Conservation (phyloP, 2,888 invertebrate species). For the Parasteatoda lunata region DNA sequence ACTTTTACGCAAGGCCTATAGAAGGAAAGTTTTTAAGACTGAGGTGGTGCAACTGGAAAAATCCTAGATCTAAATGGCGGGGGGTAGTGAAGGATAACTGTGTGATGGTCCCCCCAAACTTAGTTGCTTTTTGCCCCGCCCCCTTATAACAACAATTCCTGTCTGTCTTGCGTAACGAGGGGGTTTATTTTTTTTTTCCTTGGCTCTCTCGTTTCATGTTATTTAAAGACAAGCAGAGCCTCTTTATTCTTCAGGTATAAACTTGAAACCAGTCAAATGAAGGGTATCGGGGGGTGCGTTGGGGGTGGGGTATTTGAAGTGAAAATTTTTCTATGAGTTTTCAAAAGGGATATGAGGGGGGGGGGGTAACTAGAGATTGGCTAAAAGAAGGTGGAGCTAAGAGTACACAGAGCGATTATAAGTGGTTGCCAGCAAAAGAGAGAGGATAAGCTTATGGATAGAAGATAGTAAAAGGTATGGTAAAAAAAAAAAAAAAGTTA, state of each 20-base stretch:
- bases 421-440: slow-evolving; percentile 43
- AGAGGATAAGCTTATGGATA: slow-evolving; percentile 48
- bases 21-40: slow-evolving; percentile 49
- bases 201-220: slow-evolving; percentile 18
- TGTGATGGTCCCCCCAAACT: neutral
- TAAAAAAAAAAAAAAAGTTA: slow-evolving; percentile 16
- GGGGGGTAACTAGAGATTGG: slow-evolving; percentile 7
- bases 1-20: slow-evolving; percentile 38
- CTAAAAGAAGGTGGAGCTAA: slow-evolving; percentile 64
- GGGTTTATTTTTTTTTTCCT: slow-evolving; percentile 51
- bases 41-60: neutral
- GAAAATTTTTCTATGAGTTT: slow-evolving; percentile 37
- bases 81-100: neutral
- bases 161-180: slow-evolving; percentile 21
- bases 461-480: slow-evolving; percentile 28
- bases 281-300: slow-evolving; percentile 23
- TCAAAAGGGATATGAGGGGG: slow-evolving; percentile 10
- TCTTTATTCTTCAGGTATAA: slow-evolving; percentile 42
- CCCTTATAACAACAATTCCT: slow-evolving; percentile 31
- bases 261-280: slow-evolving; percentile 42
- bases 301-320: slow-evolving; percentile 12
- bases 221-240: slow-evolving; percentile 46
- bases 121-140: slow-evolving; percentile 57
- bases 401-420: slow-evolving; percentile 62
- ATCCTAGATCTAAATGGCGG: slow-evolving; percentile 11